These are phyloP conservation scores for Gymnobelideus leadbeateri DNA, from an alignment of 2,113 vertebrate genomes.

Conservation along the genomic window DNA sequence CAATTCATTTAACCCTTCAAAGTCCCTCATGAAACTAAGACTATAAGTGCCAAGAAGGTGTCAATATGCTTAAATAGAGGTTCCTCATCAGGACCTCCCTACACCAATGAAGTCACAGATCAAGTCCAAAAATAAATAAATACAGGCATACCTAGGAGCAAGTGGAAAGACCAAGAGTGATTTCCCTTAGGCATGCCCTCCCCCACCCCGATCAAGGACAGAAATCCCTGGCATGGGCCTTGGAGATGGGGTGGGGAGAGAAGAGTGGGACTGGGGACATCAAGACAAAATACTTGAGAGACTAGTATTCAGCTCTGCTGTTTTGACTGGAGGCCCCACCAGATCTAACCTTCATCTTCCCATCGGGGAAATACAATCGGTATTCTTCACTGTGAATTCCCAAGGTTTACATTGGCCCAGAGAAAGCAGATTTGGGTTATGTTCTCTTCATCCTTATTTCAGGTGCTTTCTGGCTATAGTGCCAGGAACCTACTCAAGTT, in stretches of 20 bases:
- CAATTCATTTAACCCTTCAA: not conserved
- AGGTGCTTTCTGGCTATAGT: not conserved
- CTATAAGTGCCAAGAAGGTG: not conserved
- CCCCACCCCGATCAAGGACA: not conserved
- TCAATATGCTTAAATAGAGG: not conserved
- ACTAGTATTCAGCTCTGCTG: not conserved
- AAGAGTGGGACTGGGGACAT: not conserved
- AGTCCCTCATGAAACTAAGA: not conserved
- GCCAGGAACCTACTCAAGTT: not conserved
- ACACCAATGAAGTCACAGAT: not conserved
- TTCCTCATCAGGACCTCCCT: not conserved
- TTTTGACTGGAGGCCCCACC: not conserved
- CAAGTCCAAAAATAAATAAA: not conserved
- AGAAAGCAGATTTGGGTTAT: not conserved
- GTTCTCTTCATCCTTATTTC: not conserved
- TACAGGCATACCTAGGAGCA: not conserved
- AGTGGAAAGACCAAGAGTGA: not conserved
- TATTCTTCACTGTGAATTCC: not conserved
- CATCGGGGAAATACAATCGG: not conserved
- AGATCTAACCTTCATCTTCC: not conserved
- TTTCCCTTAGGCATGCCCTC: not conserved
- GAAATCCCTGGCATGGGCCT: not conserved
- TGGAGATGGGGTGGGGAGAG: not conserved
- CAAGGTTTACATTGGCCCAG: not conserved
- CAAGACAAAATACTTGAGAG: not conserved